Evolutionary conservation across 2,113 vertebrate genomes (phyloP).

Genomic region (Gracilinanus agilis): DNA sequence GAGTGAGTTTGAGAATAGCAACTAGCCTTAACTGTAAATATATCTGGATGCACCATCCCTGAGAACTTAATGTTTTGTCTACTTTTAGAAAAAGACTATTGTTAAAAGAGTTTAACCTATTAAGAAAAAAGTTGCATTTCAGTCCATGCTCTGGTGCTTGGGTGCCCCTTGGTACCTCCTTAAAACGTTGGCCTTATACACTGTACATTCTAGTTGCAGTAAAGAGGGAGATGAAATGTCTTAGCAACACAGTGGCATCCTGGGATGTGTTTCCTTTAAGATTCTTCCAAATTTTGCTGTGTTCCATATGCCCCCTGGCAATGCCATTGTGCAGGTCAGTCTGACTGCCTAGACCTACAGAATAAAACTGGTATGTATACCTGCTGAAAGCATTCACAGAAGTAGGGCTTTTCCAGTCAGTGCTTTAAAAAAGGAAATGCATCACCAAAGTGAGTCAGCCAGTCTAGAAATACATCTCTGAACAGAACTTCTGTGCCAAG

Average conservation of each 20-base stretch:
- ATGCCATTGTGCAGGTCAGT: background rate
- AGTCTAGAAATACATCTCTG: background rate
- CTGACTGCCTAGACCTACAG: background rate
- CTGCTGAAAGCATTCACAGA: background rate
- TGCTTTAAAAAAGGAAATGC: background rate
- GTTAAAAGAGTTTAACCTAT: slow-evolving; percentile 27
- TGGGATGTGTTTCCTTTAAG: slow-evolving; percentile 16
- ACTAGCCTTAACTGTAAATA: slow-evolving; percentile 56
- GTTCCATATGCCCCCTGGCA: background rate
- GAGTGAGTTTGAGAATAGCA: slow-evolving; percentile 29
- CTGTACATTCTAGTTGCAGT: background rate
- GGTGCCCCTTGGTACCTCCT: slow-evolving; percentile 38
- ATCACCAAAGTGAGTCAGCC: background rate
- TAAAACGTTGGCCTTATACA: slow-evolving; percentile 26
- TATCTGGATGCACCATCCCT: slow-evolving; percentile 32
- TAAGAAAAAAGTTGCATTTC: slow-evolving; percentile 27
- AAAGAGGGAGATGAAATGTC: background rate
- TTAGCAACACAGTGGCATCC: slow-evolving; percentile 44
- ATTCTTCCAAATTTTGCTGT: slow-evolving; percentile 15
- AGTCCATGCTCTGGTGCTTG: slow-evolving; percentile 59
- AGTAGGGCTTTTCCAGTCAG: slow-evolving; percentile 4
- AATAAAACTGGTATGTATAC: background rate
- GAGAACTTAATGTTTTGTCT: slow-evolving; percentile 50
- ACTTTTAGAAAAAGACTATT: slow-evolving; percentile 55
- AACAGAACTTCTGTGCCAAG: background rate